Evolutionary conservation across 1,140 invertebrate genomes (phyloP), one percentile per base, ranked within the genome.

Genomic region (Oryctes rhinoceros): DNA sequence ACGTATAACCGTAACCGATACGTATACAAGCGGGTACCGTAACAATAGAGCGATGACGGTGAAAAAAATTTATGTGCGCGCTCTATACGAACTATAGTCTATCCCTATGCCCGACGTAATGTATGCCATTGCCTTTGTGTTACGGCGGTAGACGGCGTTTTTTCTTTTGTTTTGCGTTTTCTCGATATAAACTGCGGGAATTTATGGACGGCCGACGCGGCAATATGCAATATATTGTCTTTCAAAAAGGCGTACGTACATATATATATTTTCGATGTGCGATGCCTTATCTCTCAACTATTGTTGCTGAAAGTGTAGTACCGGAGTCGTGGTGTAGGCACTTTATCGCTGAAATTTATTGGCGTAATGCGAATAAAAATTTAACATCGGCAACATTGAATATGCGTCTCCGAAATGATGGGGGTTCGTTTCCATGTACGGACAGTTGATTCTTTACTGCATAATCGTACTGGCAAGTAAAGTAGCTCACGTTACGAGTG

Each of bases 141-240:
- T 20, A 20, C 20, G 39, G n/a, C 4, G 49, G 49, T 53, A 53
- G 13, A 53, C n/a, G n/a, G n/a, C 30, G 30, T 67, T 67, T 67
- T 67, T 67, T 13, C 18, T 35, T 67, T 67, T 20, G n/a, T 67
- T 67, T 24, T 20, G 18, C 65, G 18, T 67, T 67, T 67, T 67
- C 20, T 67, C 65, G 65, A 67, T 67, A 67, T 67, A 67, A 67
- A 67, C 4, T 18, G 39, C 3, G 30, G 65, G 20, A 67, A 67
- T 67, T 67, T 67, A 67, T 67, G 18, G 65, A 3, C 18, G 65
- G 20, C 30, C 20, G 20, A 13, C 20, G 20, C 30, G 24, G 39
- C 65, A 67, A 67, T 67, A 67, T 67, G 65, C 65, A 67, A 67
- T 67, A 67, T 67, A 67, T 67, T 67, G 65, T 67, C 65, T 24